These are phyloP conservation scores for Dicentrarchus labrax DNA, from an alignment of 2,113 vertebrate genomes.

Conservation along the genomic window DNA sequence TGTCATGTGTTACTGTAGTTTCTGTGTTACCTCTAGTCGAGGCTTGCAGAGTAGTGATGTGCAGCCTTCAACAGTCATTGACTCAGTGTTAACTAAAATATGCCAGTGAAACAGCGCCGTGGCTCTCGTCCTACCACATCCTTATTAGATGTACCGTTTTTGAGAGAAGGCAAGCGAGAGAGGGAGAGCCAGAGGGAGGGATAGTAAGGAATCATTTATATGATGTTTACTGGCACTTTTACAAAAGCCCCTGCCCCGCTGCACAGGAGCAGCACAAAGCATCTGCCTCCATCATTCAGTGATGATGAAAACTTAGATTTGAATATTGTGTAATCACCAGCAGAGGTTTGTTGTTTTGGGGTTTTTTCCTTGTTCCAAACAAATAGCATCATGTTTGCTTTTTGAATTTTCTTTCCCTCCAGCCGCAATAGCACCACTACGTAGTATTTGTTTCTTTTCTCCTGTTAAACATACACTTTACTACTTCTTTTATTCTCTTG, in stretches of 20 bases:
- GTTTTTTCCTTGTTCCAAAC: neutral
- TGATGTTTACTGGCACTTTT: constrained; percentile 69
- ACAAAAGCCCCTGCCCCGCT: constrained; percentile 70
- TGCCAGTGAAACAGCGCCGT: constrained; percentile 12
- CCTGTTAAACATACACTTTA: neutral
- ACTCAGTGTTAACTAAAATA: constrained; percentile 20
- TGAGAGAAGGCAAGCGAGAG: constrained; percentile 34
- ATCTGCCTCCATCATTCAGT: constrained; percentile 72
- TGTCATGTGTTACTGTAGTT: neutral
- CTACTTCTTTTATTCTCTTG: neutral
- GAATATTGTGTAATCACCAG: constrained; percentile 63
- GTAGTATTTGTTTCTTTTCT: neutral
- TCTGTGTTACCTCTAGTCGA: neutral
- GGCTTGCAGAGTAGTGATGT: neutral
- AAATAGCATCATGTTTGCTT: neutral
- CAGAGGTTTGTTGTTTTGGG: constrained; percentile 19
- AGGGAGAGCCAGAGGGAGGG: constrained; percentile 16
- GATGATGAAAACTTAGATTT: constrained; percentile 57
- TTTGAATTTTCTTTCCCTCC: neutral
- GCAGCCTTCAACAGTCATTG: constrained; percentile 12
- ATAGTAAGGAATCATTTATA: constrained; percentile 43
- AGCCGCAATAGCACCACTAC: constrained; percentile 1
- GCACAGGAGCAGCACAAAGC: constrained; percentile 73
- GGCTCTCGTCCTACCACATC: neutral
- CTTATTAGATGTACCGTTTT: constrained; percentile 44